These are phyloP conservation scores for Heliconius cydno DNA, from an alignment of 2,888 invertebrate species.

Conservation along the genomic window DNA sequence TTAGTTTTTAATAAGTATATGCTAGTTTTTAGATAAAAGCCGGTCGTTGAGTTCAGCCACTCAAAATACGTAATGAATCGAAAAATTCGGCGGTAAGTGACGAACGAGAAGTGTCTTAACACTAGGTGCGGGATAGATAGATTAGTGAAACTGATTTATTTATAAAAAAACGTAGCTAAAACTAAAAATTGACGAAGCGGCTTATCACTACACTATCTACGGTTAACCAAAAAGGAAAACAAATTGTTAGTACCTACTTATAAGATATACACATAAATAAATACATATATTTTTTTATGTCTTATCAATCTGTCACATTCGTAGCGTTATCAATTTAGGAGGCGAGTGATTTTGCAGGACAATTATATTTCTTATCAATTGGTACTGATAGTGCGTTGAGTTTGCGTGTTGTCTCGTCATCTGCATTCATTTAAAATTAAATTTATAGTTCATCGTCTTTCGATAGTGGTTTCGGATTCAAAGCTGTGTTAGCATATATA, in stretches of 20 bases:
- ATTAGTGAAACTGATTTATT: no score
- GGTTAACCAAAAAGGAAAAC: conserved; percentile 1
- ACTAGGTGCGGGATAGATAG: no score
- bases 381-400: conserved; percentile 12
- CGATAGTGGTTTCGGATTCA: background rate
- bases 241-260: background rate
- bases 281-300: background rate
- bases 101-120: no score
- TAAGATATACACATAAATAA: background rate
- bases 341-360: conserved; percentile 37
- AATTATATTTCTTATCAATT: conserved; percentile 28
- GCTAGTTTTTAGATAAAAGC: no score
- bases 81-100: no score
- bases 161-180: background rate
- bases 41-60: no score
- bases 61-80: no score
- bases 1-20: no score
- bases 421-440: background rate
- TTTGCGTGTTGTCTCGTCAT: background rate
- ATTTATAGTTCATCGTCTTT: background rate
- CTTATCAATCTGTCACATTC: conserved; percentile 6
- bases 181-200: background rate
- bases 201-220: background rate
- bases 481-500: background rate
- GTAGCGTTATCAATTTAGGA: conserved; percentile 27